Evolutionary conservation across 2,888 invertebrate genomes (phyloP), one percentile per base, ranked within the genome.

Genomic region (Iphiclides podalirius): DNA sequence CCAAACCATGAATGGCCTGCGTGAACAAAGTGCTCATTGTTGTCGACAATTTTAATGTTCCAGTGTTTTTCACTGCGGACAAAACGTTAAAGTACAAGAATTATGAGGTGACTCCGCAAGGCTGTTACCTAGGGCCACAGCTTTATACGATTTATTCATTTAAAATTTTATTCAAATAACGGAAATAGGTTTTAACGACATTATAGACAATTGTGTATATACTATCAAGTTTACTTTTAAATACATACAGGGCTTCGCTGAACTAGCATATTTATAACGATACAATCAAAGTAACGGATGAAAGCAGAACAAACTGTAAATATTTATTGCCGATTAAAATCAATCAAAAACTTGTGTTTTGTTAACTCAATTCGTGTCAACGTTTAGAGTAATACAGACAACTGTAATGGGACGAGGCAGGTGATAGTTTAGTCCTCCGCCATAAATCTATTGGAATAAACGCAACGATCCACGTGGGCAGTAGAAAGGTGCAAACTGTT

Each of bases 1-100:
- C 70, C 55, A 53, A 53, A 46, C 53, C 55, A 54, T 60, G 68
- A 76, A 75, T 64, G 73, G 70, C 64, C 67, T 67, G 69, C 63
- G 64, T 70, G 68, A 65, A 68, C 67, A 67, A 70, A 71, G 65
- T 60, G 55, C 43, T 55, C 55, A 65, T 64, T 66, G 64, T 66
- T 63, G 59, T 52, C 50, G 40, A 53, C 57, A 58, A 56, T 63
- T 67, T 66, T 63, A 61, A 63, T 59, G 58, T 62, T 66, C 64
- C 57, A 61, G 55, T 58, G 52, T 57, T 53, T 54, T 55, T 60
- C 47, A 49, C 58, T 60, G 57, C 57, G 49, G 52, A 55, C 50
- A 53, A 53, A 44, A 54, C 48, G 51, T 53, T 53, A 42, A 47
- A 17, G 49, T 54, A 28, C 53, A 52, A 43, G 52, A 42, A 28